Conservation (phyloP, 2,888 invertebrate species). For the Dicyrtomina minuta region DNA sequence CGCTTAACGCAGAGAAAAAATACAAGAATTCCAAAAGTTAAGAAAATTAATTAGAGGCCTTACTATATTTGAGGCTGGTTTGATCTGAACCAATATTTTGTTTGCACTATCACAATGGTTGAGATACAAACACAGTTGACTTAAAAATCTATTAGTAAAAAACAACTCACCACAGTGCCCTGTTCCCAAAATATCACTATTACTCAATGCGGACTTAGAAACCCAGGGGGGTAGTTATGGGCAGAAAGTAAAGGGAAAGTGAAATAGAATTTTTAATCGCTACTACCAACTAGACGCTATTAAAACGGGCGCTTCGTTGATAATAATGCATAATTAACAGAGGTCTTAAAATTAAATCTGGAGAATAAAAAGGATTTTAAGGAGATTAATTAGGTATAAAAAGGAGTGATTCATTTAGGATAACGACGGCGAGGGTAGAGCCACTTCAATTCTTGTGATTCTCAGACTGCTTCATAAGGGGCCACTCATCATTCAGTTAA, state of each 20-base stretch:
- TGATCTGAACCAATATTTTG: no score
- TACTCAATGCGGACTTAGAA: slow-evolving; percentile 8
- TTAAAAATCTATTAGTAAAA: no score
- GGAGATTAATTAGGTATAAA: not conserved
- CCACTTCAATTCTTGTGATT: slow-evolving; percentile 14
- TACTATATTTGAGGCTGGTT: no score
- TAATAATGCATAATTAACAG: not conserved
- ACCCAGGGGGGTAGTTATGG: not conserved
- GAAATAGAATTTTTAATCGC: not conserved
- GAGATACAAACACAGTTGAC: no score
- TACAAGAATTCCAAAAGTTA: no score
- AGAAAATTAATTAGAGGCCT: no score
- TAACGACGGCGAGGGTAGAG: slow-evolving; percentile 5
- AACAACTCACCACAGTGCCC: slow-evolving; percentile 28
- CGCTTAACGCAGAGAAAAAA: no score
- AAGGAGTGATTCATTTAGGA: not conserved
- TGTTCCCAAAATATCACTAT: slow-evolving; percentile 22
- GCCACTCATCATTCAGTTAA: not conserved
- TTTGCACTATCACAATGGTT: no score
- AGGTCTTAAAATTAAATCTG: not conserved
- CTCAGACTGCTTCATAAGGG: slow-evolving; percentile 28
- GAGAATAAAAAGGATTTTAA: slow-evolving; percentile 6
- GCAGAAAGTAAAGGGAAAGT: not conserved
- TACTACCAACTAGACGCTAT: not conserved
- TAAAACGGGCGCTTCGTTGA: not conserved